Percentiles rank a stretch among this genome's conserved stretches.
Evolutionary conservation across 2,888 invertebrate species (phyloP).

Genomic region (Agonopterix arenella): DNA sequence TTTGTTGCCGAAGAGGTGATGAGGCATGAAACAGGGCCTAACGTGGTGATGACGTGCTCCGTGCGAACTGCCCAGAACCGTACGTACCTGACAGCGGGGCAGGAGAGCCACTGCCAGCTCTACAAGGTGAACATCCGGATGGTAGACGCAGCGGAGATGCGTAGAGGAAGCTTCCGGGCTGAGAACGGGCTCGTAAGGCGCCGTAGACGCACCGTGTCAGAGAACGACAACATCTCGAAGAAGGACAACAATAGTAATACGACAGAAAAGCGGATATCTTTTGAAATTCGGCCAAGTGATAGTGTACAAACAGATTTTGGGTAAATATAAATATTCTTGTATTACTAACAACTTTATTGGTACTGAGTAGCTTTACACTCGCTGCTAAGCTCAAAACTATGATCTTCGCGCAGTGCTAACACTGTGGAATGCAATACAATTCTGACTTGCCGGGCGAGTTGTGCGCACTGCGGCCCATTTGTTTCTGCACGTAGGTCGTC

Average conservation of each 20-base stretch:
- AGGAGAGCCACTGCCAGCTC: conserved; percentile 93
- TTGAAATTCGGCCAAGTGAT: conserved; percentile 85
- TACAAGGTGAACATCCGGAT: conserved; percentile 83
- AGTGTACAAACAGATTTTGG: conserved; percentile 92
- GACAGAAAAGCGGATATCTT: conserved; percentile 80
- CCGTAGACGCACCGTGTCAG: conserved; percentile 70
- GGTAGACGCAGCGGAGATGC: conserved; percentile 73
- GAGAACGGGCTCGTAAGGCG: conserved; percentile 65
- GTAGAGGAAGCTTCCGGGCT: conserved; percentile 72
- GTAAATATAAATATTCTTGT: conserved; percentile 36
- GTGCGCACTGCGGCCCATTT: no score
- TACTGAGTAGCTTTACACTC: no score
- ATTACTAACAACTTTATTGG: no score
- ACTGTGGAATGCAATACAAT: no score
- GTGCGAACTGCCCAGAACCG: conserved; percentile 83
- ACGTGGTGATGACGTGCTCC: conserved; percentile 94
- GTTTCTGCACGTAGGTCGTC: no score
- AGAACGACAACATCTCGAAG: conserved; percentile 69
- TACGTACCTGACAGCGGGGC: conserved; percentile 90
- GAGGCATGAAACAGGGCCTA: conserved; percentile 91
- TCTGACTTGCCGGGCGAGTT: no score
- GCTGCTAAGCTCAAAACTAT: no score
- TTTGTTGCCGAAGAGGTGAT: conserved; percentile 93
- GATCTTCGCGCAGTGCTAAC: no score
- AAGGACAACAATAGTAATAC: conserved; percentile 59